These are phyloP conservation scores for Equus quagga DNA, from an alignment of 2,113 vertebrate genomes.

Conservation along the genomic window DNA sequence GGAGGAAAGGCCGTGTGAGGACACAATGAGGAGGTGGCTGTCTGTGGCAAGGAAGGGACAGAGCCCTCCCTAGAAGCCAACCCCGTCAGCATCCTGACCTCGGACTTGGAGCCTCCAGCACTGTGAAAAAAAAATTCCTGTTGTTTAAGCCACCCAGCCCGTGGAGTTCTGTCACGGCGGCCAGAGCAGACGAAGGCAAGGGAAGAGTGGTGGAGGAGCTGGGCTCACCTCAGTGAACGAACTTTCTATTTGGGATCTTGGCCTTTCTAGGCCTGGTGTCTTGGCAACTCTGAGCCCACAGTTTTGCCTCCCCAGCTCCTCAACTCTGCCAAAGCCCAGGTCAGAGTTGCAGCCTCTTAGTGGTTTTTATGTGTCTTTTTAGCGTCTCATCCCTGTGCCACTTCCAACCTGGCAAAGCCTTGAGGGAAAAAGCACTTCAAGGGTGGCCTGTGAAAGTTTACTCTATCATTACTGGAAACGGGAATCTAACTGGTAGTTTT, in stretches of 20 bases:
- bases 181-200: fast-evolving
- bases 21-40: not conserved
- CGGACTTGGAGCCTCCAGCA: not conserved
- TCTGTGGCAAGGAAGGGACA: not conserved
- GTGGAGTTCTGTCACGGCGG: not conserved
- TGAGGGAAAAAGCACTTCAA: not conserved
- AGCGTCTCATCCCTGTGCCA: not conserved
- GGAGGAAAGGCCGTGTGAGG: not conserved
- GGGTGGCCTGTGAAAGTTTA: not conserved
- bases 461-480: not conserved
- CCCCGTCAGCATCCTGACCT: not conserved
- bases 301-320: not conserved
- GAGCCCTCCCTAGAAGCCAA: not conserved
- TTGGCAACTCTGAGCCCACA: not conserved
- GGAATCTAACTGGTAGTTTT: not conserved
- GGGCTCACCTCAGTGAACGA: not conserved
- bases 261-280: not conserved
- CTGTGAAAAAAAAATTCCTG: not conserved
- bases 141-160: too few relatives aligned
- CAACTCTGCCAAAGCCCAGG: not conserved
- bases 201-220: fast-evolving
- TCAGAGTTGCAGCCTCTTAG: not conserved
- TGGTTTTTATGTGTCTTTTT: not conserved
- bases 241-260: not conserved
- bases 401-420: not conserved